Evolutionary conservation across 2,113 vertebrate genomes (phyloP).

Genomic region (Donacobius atricapilla): DNA sequence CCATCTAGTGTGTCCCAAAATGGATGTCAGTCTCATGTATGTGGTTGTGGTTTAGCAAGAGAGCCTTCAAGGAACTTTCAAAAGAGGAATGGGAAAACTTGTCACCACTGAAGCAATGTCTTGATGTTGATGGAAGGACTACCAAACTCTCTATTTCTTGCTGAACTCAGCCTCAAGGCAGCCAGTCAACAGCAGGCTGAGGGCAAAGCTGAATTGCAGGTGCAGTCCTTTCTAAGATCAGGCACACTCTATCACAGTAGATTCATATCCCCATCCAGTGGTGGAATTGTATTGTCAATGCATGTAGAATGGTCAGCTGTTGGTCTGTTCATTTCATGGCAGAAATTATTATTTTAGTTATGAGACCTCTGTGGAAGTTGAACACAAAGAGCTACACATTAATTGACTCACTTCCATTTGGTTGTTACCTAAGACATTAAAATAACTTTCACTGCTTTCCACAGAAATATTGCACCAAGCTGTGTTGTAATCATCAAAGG

Average conservation of each 20-base stretch:
- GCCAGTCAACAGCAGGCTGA: neutral
- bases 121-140: neutral
- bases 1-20: neutral
- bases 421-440: neutral
- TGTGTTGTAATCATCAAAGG: neutral
- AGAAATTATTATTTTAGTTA: neutral
- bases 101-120: neutral
- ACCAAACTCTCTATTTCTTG: neutral
- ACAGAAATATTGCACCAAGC: neutral
- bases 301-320: neutral
- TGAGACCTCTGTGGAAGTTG: neutral
- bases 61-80: neutral
- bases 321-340: neutral
- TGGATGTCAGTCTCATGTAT: neutral
- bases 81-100: neutral
- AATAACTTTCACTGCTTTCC: neutral
- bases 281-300: neutral
- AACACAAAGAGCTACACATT: rapidly evolving
- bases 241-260: neutral
- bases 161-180: neutral
- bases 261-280: neutral
- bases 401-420: neutral
- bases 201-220: neutral
- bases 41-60: neutral
- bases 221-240: neutral